Evolutionary conservation across 2,797 vertebrate species (phyloP).

Genomic region (Chanos chanos): DNA sequence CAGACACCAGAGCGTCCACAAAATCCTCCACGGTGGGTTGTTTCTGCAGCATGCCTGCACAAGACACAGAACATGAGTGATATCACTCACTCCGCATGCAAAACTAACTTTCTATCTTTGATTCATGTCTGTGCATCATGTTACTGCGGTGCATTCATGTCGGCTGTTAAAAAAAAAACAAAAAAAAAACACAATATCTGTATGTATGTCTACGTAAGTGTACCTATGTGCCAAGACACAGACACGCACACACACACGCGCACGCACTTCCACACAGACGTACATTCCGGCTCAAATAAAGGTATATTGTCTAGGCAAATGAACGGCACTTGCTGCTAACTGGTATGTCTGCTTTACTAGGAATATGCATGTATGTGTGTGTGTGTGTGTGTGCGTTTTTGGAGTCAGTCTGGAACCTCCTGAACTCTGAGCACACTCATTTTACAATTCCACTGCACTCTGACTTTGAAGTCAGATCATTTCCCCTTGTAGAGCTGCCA

Average conservation of each 20-base stretch:
- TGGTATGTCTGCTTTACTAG: no score
- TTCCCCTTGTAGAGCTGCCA: constrained; percentile 78
- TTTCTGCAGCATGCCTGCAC: constrained; percentile 90
- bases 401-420: constrained; percentile 59
- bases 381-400: constrained; percentile 58
- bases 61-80: constrained; percentile 30
- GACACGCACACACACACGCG: background rate
- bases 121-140: no score
- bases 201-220: background rate
- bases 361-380: no score
- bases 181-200: background rate
- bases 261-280: background rate
- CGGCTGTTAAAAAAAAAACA: background rate
- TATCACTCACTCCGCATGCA: background rate
- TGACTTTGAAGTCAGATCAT: constrained; percentile 80
- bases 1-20: constrained; percentile 88
- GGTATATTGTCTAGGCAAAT: no score
- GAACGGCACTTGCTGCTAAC: no score
- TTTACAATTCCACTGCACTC: constrained; percentile 65
- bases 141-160: no score
- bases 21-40: constrained; percentile 86
- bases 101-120: background rate
- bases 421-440: constrained; percentile 56
- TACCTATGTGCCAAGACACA: background rate
- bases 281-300: no score